Conservation (phyloP, 2,888 invertebrate species). For the Teleogryllus oceanicus region DNA sequence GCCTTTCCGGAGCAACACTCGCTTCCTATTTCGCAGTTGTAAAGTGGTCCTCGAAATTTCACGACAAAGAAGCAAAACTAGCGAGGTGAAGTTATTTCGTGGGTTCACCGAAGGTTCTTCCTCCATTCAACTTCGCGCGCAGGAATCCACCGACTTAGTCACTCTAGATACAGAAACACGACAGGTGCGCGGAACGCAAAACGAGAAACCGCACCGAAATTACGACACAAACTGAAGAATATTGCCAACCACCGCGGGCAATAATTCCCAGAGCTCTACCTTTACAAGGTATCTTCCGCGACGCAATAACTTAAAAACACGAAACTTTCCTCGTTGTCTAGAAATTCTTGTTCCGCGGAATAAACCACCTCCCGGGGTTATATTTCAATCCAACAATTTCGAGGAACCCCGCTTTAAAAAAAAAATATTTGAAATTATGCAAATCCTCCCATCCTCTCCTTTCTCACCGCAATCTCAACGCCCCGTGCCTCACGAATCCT, state of each 20-base stretch:
- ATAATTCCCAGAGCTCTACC: slow-evolving; percentile 7
- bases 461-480: neutral
- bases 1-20: no score
- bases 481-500: neutral
- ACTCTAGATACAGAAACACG: neutral
- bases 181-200: neutral
- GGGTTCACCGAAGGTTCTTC: no score
- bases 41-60: no score
- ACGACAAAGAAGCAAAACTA: no score
- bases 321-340: slow-evolving; percentile 7
- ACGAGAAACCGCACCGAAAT: neutral
- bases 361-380: slow-evolving; percentile 9
- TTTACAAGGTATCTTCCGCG: neutral
- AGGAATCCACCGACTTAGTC: neutral
- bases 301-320: slow-evolving; percentile 12
- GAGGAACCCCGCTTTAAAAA: neutral
- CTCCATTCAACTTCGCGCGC: no score
- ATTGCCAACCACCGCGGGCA: neutral
- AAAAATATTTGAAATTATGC: neutral
- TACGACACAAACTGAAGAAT: slow-evolving; percentile 5
- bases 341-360: neutral
- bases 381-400: slow-evolving; percentile 7
- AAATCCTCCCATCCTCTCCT: neutral
- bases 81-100: no score
- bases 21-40: no score